Conservation (phyloP, 2,888 invertebrate species). For the Drosophila nr. fundita region DNA sequence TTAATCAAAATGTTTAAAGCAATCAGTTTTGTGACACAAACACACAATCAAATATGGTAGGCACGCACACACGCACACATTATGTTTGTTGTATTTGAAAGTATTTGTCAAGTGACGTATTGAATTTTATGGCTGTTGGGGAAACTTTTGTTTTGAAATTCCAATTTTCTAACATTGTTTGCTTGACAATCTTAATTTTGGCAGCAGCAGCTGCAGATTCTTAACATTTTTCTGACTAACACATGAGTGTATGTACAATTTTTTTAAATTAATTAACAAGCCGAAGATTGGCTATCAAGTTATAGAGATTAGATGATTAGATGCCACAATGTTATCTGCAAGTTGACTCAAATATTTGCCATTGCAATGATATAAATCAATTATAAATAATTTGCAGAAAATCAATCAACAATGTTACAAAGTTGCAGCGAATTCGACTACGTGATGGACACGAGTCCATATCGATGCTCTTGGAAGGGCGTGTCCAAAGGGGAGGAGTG, state of each 20-base stretch:
- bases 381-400: slow-evolving; percentile 31
- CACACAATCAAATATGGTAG: slow-evolving; percentile 2
- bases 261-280: not conserved
- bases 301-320: slow-evolving; percentile 25
- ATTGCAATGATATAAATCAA: not conserved
- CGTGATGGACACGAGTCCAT: not conserved
- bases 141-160: slow-evolving; percentile 30
- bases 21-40: slow-evolving; percentile 26
- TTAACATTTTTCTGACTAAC: not conserved
- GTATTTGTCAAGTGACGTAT: slow-evolving; percentile 27
- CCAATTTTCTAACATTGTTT: slow-evolving; percentile 41
- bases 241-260: not conserved
- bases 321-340: slow-evolving; percentile 2
- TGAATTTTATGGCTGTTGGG: slow-evolving; percentile 34
- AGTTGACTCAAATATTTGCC: slow-evolving; percentile 1
- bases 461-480: not conserved
- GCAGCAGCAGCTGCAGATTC: not conserved
- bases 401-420: slow-evolving; percentile 7
- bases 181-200: slow-evolving; percentile 1
- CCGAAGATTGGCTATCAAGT: not conserved
- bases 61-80: not conserved
- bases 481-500: not conserved
- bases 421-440: not conserved
- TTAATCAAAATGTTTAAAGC: slow-evolving; percentile 52
- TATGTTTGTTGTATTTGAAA: not conserved